Evolutionary conservation across 2,888 invertebrate genomes (phyloP).

Genomic region (Rhagium mordax): DNA sequence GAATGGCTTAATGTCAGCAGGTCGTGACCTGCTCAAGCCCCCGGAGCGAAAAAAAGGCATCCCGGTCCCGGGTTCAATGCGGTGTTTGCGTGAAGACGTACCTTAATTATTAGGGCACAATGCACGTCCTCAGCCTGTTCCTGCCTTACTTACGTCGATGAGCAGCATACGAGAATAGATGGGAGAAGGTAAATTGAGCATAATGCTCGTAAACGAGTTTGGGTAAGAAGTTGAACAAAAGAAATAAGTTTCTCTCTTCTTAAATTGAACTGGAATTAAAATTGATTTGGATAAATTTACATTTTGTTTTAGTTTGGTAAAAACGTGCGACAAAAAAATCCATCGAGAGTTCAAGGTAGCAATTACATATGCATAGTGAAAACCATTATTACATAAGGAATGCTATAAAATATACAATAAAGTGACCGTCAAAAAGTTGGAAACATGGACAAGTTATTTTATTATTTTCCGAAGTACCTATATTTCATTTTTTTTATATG

Average conservation of each 20-base stretch:
- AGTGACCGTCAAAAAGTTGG: too few species aligned
- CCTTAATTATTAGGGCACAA: constrained; percentile 24
- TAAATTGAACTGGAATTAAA: background rate
- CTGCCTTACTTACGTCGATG: background rate
- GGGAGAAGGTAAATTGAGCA: constrained; percentile 7
- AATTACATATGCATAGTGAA: too few species aligned
- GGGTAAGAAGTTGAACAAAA: background rate
- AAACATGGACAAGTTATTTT: too few species aligned
- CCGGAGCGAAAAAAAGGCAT: background rate
- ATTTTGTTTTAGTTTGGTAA: background rate
- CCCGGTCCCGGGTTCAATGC: constrained; percentile 6
- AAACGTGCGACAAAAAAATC: too few species aligned
- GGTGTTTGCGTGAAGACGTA: constrained; percentile 22
- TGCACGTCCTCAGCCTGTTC: constrained; percentile 30
- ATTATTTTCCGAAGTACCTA: too few species aligned
- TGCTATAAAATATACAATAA: too few species aligned
- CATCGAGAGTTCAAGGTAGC: too few species aligned
- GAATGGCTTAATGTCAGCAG: constrained; percentile 47
- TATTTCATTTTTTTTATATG: too few species aligned
- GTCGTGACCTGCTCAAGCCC: constrained; percentile 41
- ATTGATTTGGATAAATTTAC: background rate
- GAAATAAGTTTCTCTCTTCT: background rate
- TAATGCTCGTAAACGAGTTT: background rate
- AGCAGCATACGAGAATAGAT: background rate
- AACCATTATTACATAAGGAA: too few species aligned